A percentile compares a stretch with the other conserved stretches of the same genome.
phyloP scores from a whole-genome alignment of 2,113 vertebrate species.

The Entelurus aequoreus region DNA sequence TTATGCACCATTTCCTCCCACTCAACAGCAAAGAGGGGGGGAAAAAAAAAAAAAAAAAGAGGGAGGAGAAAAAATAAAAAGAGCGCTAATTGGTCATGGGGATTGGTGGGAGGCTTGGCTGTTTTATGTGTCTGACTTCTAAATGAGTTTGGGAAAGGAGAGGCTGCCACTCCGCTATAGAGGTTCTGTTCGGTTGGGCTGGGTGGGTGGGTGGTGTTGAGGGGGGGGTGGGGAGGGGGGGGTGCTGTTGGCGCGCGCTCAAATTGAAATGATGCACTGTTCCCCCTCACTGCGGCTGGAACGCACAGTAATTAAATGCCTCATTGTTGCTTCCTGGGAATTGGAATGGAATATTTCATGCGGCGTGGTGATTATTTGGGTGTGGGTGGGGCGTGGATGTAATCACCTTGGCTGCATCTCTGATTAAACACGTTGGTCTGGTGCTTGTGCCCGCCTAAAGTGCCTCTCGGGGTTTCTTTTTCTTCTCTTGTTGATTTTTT shows the following conservation, averaged over 20 bases:
- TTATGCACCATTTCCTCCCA: constrained; percentile 55
- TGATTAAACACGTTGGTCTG: constrained; percentile 63
- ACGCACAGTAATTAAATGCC: constrained; percentile 74
- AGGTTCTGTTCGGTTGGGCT: constrained; percentile 34
- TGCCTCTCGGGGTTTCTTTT: constrained; percentile 42
- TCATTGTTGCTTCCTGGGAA: constrained; percentile 76
- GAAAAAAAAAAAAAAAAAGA: constrained; percentile 35
- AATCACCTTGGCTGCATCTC: constrained; percentile 67
- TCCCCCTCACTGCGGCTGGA: constrained; percentile 64
- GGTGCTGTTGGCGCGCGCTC: constrained; percentile 55
- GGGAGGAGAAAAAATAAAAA: constrained; percentile 46
- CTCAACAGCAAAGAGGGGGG: constrained; percentile 37
- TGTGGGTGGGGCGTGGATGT: constrained; percentile 64
- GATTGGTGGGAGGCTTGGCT: constrained; percentile 64
- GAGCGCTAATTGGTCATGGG: constrained; percentile 68
- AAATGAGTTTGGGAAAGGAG: constrained; percentile 67
- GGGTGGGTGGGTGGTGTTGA: constrained; percentile 10
- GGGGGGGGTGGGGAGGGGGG: constrained; percentile 27
- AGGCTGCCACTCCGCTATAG: constrained; percentile 55
- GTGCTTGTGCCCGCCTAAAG: constrained; percentile 34
- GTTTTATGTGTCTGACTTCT: constrained; percentile 66
- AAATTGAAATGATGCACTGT: constrained; percentile 74
- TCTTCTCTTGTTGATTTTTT: constrained; percentile 14
- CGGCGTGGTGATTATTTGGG: constrained; percentile 73
- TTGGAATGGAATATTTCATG: constrained; percentile 71